These are phyloP conservation scores for Dasyprocta punctata DNA, from an alignment of 2,113 vertebrate genomes.

Conservation along the genomic window DNA sequence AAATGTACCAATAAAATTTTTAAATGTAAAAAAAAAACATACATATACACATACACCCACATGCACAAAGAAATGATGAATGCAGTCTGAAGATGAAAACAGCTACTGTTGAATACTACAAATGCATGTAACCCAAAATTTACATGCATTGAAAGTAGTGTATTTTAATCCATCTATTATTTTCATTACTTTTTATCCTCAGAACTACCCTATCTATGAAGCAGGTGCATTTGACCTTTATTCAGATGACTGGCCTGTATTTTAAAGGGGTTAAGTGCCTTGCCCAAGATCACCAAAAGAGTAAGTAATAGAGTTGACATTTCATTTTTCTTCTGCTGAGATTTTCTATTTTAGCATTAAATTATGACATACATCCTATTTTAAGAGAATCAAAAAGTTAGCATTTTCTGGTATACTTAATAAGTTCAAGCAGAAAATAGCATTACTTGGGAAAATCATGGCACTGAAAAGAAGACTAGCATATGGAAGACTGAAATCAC, in stretches of 20 bases:
- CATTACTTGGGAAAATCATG: neutral
- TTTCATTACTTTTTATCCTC: neutral
- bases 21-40: neutral
- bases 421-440: conserved; percentile 35
- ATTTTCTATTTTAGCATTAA: neutral
- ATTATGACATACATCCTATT: neutral
- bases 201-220: neutral
- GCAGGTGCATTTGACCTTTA: neutral
- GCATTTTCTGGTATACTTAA: neutral
- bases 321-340: neutral
- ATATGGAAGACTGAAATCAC: conserved; percentile 22
- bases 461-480: neutral
- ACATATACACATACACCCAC: neutral
- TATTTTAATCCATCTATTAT: neutral
- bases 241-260: neutral
- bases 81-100: neutral
- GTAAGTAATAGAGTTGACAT: neutral
- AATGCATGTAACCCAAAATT: neutral
- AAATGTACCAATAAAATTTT: neutral
- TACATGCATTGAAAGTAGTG: neutral
- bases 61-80: neutral
- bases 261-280: neutral
- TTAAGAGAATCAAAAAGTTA: conserved; percentile 24
- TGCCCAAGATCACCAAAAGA: neutral
- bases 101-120: too few relatives aligned